A percentile compares a stretch with the other conserved stretches of the same genome.
Evolutionary conservation across 1,140 invertebrate genomes (phyloP).

Genomic region (Cydia pomonella): DNA sequence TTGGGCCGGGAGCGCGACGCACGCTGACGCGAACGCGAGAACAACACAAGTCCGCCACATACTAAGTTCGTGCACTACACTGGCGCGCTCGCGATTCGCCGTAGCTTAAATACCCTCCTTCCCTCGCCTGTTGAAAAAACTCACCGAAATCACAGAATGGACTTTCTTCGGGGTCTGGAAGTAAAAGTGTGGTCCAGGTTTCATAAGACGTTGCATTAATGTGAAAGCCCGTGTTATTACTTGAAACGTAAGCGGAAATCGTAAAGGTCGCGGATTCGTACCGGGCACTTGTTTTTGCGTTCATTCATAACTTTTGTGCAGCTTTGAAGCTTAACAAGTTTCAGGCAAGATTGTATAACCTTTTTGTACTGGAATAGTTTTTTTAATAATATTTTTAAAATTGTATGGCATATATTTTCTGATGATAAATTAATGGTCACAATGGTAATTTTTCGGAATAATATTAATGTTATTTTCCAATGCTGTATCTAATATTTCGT

Average conservation of each 20-base stretch:
- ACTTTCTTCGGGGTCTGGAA: constrained; percentile 69
- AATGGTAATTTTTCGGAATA: too few relatives aligned
- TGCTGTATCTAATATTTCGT: too few relatives aligned
- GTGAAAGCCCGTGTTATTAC: constrained; percentile 55
- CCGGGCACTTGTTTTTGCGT: constrained; percentile 21
- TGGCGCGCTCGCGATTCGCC: constrained; percentile 49
- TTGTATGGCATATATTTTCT: too few relatives aligned
- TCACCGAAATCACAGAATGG: constrained; percentile 58
- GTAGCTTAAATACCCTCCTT: constrained; percentile 65
- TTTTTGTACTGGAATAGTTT: background rate
- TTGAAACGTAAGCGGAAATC: constrained; percentile 45
- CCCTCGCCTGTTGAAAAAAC: constrained; percentile 60
- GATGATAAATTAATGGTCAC: too few relatives aligned
- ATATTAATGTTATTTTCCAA: too few relatives aligned
- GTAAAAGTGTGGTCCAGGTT: constrained; percentile 75
- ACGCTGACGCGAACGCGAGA: constrained; percentile 78
- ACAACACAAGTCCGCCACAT: constrained; percentile 76
- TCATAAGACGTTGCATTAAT: constrained; percentile 60
- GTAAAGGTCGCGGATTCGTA: constrained; percentile 62
- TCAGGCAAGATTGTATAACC: background rate
- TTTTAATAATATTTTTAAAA: too few relatives aligned
- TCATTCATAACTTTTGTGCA: constrained; percentile 16
- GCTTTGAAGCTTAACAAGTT: background rate
- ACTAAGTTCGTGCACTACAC: constrained; percentile 44
- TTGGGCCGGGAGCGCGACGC: constrained; percentile 84